phyloP scores from a whole-genome alignment of 2,888 invertebrate genomes.

The Yponomeuta malinellus region DNA sequence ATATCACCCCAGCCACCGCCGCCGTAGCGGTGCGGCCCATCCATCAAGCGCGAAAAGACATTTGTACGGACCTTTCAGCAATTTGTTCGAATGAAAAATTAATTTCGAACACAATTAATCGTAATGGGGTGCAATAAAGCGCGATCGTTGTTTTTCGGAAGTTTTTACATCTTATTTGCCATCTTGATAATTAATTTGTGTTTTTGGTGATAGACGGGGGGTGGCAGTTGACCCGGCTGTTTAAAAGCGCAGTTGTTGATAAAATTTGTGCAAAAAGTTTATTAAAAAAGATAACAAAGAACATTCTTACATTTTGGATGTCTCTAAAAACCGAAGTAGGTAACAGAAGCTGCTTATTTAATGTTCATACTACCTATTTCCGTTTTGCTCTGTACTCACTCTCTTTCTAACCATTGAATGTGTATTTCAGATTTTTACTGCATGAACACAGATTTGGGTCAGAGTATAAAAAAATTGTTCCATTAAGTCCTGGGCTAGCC shows the following conservation, averaged over 20 bases:
- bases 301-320: no score
- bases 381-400: no score
- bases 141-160: constrained; percentile 68
- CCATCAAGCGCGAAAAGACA: constrained; percentile 62
- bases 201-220: constrained; percentile 20
- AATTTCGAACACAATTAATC: constrained; percentile 74
- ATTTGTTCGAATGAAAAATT: constrained; percentile 75
- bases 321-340: no score
- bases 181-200: constrained; percentile 71
- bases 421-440: no score
- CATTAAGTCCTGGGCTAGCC: no score
- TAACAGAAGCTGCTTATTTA: no score
- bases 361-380: no score
- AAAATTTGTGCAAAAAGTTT: background rate
- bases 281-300: no score
- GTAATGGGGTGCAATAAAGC: constrained; percentile 68
- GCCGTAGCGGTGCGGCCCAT: constrained; percentile 22
- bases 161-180: constrained; percentile 66
- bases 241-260: background rate
- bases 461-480: no score
- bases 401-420: no score
- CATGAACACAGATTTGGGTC: no score
- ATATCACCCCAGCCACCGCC: background rate
- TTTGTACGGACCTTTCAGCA: constrained; percentile 60
- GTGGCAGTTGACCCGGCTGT: background rate